phyloP scores from a whole-genome alignment of 2,797 vertebrate genomes.

The Acipenser transmontanus region DNA sequence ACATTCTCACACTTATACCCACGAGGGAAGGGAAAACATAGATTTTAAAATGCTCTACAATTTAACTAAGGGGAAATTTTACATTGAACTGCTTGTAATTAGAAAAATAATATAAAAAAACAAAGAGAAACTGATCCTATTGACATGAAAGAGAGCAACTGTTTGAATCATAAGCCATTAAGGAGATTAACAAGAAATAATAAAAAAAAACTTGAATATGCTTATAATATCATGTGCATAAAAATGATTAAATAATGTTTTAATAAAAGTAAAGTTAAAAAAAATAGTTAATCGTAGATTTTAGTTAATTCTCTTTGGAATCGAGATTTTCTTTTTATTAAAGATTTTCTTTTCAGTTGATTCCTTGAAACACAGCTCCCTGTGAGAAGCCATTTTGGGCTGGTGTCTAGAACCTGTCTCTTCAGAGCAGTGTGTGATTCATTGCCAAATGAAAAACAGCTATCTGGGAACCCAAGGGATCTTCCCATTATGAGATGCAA shows the following conservation, averaged over 20 bases:
- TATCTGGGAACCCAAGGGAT: slow-evolving; percentile 16
- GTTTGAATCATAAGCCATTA: too few species aligned
- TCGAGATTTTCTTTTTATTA: too few species aligned
- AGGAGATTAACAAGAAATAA: too few species aligned
- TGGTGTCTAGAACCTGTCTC: slow-evolving; percentile 10
- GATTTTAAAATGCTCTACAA: slow-evolving; percentile 11
- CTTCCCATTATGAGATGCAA: slow-evolving; percentile 14
- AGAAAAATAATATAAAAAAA: slow-evolving; percentile 11
- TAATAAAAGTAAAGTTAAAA: too few species aligned
- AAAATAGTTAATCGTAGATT: too few species aligned
- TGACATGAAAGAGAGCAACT: too few species aligned
- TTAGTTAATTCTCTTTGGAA: too few species aligned
- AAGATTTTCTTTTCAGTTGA: too few species aligned
- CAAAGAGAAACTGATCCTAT: slow-evolving; percentile 1
- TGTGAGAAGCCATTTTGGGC: not conserved
- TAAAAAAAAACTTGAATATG: too few species aligned
- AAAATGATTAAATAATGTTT: too few species aligned
- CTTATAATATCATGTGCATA: too few species aligned
- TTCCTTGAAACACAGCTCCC: too few species aligned
- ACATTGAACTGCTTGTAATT: slow-evolving; percentile 11
- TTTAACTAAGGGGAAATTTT: not conserved
- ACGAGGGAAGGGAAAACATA: slow-evolving; percentile 19
- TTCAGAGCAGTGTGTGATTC: slow-evolving; percentile 20
- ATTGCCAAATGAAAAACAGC: slow-evolving; percentile 22
- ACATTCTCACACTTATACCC: slow-evolving; percentile 45